Conservation (phyloP, 2,797 vertebrate species). For the Pseudochaenichthys georgianus region DNA sequence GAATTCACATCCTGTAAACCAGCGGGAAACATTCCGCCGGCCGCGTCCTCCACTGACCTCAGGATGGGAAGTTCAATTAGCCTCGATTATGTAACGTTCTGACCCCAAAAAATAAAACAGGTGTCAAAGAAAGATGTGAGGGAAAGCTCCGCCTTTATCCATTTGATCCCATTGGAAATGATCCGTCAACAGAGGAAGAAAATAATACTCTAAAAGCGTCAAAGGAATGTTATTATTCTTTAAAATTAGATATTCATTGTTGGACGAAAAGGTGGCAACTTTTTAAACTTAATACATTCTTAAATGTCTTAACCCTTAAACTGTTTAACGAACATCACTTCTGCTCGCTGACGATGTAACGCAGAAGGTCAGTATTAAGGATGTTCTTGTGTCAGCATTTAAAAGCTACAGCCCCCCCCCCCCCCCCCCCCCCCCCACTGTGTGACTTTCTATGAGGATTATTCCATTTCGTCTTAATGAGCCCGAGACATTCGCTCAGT, state of each 20-base stretch:
- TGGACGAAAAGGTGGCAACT: not conserved
- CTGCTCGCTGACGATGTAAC: slow-evolving; percentile 30
- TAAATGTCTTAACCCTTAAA: too few relatives aligned
- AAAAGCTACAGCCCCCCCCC: slow-evolving; percentile 30
- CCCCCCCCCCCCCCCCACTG: slow-evolving; percentile 15
- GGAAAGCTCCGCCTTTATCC: slow-evolving; percentile 4
- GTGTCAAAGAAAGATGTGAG: slow-evolving; percentile 1
- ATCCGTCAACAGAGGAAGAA: not conserved
- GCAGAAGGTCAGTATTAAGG: not conserved
- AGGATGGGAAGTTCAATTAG: slow-evolving; percentile 62
- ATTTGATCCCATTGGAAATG: too few relatives aligned
- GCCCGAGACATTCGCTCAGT: slow-evolving; percentile 38
- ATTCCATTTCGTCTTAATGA: slow-evolving; percentile 68
- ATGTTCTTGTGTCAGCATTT: slow-evolving; percentile 22
- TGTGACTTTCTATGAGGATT: slow-evolving; percentile 40
- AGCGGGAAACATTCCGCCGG: slow-evolving; percentile 40
- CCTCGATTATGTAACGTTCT: slow-evolving; percentile 38
- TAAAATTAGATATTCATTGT: not conserved
- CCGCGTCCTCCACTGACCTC: slow-evolving; percentile 52
- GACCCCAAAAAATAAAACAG: slow-evolving; percentile 9
- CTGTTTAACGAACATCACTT: not conserved
- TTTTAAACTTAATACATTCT: slow-evolving; percentile 19
- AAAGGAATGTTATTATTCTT: not conserved
- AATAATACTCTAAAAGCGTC: not conserved
- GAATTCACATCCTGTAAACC: slow-evolving; percentile 64